Percentiles rank a stretch among this genome's conserved stretches.
Evolutionary conservation across 2,888 invertebrate genomes (phyloP).

Genomic region (Odontothrips loti): DNA sequence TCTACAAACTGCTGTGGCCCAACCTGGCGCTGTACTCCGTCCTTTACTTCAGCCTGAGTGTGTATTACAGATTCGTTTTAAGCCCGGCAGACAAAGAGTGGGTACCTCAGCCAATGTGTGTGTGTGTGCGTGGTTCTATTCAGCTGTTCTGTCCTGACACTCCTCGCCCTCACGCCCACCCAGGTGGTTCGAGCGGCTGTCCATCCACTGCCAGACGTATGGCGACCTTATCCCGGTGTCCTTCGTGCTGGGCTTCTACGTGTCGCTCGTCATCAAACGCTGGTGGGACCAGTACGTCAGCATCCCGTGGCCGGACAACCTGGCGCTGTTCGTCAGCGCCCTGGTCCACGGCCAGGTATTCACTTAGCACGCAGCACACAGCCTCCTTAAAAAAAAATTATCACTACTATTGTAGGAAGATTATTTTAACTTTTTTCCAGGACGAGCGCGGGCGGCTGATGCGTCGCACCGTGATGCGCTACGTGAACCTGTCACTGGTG

Average conservation of each 20-base stretch:
- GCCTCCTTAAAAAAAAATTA: too few relatives aligned
- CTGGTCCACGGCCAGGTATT: conserved; percentile 78
- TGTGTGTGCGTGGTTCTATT: too few relatives aligned
- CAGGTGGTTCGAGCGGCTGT: conserved; percentile 40
- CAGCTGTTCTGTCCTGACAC: too few relatives aligned
- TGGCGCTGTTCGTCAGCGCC: conserved; percentile 84
- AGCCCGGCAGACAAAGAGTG: conserved; percentile 10
- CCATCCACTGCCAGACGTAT: conserved; percentile 46
- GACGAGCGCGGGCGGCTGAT: conserved; percentile 44
- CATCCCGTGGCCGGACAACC: conserved; percentile 88
- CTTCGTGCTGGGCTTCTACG: conserved; percentile 91
- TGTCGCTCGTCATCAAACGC: conserved; percentile 80
- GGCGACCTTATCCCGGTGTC: conserved; percentile 90
- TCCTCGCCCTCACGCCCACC: neutral
- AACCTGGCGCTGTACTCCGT: conserved; percentile 47
- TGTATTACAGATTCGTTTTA: conserved; percentile 46
- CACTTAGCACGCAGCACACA: too few relatives aligned
- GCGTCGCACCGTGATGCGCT: conserved; percentile 45
- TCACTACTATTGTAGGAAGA: too few relatives aligned
- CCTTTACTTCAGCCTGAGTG: conserved; percentile 45
- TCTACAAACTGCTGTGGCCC: conserved; percentile 50
- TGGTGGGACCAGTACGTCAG: conserved; percentile 95
- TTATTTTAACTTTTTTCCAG: conserved; percentile 38
- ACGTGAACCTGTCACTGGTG: conserved; percentile 44
- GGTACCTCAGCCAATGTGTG: neutral